Percentiles rank a stretch among this genome's conserved stretches.
Conservation (phyloP, 2,113 vertebrate species). For the Murina feae region DNA sequence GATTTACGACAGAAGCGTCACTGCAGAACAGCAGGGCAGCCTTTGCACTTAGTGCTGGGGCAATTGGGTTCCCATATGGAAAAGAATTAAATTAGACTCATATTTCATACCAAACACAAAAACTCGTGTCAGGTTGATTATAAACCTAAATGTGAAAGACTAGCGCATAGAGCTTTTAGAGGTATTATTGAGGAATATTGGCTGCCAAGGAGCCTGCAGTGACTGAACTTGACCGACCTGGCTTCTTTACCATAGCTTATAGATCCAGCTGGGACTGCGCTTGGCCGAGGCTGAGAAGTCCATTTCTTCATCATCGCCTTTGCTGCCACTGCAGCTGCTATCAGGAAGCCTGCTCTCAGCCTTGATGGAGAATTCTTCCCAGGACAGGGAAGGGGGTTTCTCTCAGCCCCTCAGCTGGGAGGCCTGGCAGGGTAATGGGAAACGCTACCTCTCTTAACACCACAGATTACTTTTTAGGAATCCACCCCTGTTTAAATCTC, state of each 20-base stretch:
- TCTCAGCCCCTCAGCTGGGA: slow-evolving; percentile 82
- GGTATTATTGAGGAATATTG: not conserved
- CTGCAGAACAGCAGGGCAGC: not conserved
- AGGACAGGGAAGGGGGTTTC: slow-evolving; percentile 78
- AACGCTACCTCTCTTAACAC: slow-evolving; percentile 14
- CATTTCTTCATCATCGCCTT: slow-evolving; percentile 81
- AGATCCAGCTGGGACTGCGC: slow-evolving; percentile 66
- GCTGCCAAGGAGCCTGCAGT: not conserved
- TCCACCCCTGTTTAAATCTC: slow-evolving; percentile 86
- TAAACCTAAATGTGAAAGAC: not conserved
- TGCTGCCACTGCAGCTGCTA: slow-evolving; percentile 19
- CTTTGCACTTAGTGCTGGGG: not conserved
- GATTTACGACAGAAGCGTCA: not conserved
- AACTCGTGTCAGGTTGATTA: not conserved
- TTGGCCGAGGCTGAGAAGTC: slow-evolving; percentile 61
- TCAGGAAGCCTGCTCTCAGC: slow-evolving; percentile 81
- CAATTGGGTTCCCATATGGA: not conserved
- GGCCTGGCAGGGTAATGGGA: slow-evolving; percentile 65
- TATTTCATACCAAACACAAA: not conserved
- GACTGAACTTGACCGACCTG: slow-evolving; percentile 77
- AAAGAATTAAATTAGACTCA: not conserved
- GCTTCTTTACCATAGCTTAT: slow-evolving; percentile 65
- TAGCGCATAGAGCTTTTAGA: not conserved
- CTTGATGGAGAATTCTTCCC: slow-evolving; percentile 82
- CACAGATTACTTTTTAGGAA: slow-evolving; percentile 87